These are phyloP conservation scores for Eupsilia transversa DNA, from an alignment of 2,888 invertebrate genomes.

Conservation along the genomic window DNA sequence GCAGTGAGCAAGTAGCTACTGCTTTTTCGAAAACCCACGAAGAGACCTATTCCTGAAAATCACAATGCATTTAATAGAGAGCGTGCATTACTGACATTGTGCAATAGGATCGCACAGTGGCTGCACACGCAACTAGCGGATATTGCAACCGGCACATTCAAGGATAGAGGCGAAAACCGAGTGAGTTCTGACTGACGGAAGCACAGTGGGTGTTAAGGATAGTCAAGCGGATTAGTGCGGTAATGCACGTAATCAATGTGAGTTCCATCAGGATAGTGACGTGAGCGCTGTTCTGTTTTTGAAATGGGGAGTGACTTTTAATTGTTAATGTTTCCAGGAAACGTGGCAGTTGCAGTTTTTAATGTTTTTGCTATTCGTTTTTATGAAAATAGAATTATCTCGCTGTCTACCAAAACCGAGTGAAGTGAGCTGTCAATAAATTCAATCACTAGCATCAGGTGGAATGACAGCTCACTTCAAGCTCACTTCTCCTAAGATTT, in stretches of 20 bases:
- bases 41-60: constrained; percentile 11
- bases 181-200: constrained; percentile 63
- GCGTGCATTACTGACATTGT: constrained; percentile 63
- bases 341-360: neutral
- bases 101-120: constrained; percentile 64
- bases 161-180: constrained; percentile 70
- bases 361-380: neutral
- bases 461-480: neutral
- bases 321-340: neutral
- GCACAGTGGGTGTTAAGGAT: constrained; percentile 46
- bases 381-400: too few relatives aligned
- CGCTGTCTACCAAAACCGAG: neutral
- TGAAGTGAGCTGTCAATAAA: neutral
- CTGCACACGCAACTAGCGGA: constrained; percentile 75
- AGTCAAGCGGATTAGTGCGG: constrained; percentile 38
- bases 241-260: constrained; percentile 46
- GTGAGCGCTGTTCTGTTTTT: constrained; percentile 5
- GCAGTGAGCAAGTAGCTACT: neutral
- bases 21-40: neutral
- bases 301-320: neutral
- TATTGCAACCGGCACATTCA: constrained; percentile 72
- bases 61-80: constrained; percentile 33
- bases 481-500: neutral
- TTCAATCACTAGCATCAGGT: neutral
- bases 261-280: constrained; percentile 11